A percentile compares a stretch with the other conserved stretches of the same genome.
Conservation (phyloP, 2,797 vertebrate species). For the Thaleichthys pacificus region DNA sequence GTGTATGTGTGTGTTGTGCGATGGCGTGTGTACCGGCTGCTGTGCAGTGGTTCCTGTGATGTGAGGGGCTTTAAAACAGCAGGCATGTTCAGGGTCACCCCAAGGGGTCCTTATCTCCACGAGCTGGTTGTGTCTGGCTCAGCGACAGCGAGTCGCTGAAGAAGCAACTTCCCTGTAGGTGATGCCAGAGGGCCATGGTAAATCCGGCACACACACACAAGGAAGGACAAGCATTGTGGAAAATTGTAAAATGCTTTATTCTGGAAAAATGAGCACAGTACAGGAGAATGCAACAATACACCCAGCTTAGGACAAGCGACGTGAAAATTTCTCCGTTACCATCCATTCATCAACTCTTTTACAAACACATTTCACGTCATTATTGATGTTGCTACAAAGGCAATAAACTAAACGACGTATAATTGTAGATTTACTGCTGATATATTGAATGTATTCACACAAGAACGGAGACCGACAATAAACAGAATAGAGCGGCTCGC, state of each 20-base stretch:
- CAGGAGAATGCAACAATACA: constrained; percentile 30
- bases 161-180: constrained; percentile 10
- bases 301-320: constrained; percentile 28
- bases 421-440: constrained; percentile 43
- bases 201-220: neutral
- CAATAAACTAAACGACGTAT: constrained; percentile 16
- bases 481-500: neutral
- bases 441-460: constrained; percentile 24
- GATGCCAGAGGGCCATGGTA: neutral
- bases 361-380: constrained; percentile 28
- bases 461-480: constrained; percentile 31
- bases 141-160: constrained; percentile 37
- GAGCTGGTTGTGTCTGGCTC: constrained; percentile 43
- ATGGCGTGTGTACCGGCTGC: neutral
- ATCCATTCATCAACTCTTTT: constrained; percentile 32
- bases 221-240: constrained; percentile 32
- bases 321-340: constrained; percentile 23
- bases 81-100: constrained; percentile 52
- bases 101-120: constrained; percentile 54
- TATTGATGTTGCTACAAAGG: constrained; percentile 40
- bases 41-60: neutral
- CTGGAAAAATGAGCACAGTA: constrained; percentile 47
- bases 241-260: constrained; percentile 71
- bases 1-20: constrained; percentile 14
- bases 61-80: constrained; percentile 56